Base-by-base conservation (phyloP, 2,888 invertebrate genomes). In the Ptychoptera albimana region DNA sequence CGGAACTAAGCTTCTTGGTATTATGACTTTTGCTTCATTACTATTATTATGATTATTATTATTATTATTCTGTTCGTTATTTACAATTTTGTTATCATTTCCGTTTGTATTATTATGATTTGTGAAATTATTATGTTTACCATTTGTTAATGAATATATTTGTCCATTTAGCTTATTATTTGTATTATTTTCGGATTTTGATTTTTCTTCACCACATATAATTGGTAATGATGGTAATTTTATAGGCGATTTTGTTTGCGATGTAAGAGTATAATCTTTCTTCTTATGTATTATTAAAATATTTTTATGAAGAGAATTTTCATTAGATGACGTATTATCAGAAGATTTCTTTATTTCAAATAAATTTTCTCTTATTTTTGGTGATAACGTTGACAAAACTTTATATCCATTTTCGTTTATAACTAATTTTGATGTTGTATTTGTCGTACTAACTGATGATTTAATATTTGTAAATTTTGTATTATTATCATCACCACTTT, bases 1-100 rank as follows among this genome's bases (percentile, higher is more conserved):
- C 15, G 76, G 75, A 45, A 75, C 75, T 44, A 76, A 62, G 46
- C 64, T 63, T 48, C 60, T 61, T 29, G 54, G 53, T 48, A 23
- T 23, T 23, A 23, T 23, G 3, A 23, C 23, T 32, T 32, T 32
- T 11, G n/a, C 32, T 11, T n/a, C 32, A 32, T 32, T 32, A 32
- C 9, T n/a, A n/a, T 32, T 32, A 11, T 11, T 32, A 32, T 32
- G 4, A 32, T 2, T 32, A 7, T 32, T 4, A 7, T 32, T 32
- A n/a, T 32, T 32, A 39, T 41, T 39, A 41, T 45, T 37, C 38
- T 42, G 36, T 46, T 47, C 14, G 31, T 13, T 39, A 43, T 48
- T 23, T 34, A 45, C 43, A 10, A 37, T 45, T 23, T 29, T 37
- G 3, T 40, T 34, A 44, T 29, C 43, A 29, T 45, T 45, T 10